These are phyloP conservation scores for Motacilla tschutschensis DNA, from an alignment of 2,113 vertebrate species.

Conservation along the genomic window DNA sequence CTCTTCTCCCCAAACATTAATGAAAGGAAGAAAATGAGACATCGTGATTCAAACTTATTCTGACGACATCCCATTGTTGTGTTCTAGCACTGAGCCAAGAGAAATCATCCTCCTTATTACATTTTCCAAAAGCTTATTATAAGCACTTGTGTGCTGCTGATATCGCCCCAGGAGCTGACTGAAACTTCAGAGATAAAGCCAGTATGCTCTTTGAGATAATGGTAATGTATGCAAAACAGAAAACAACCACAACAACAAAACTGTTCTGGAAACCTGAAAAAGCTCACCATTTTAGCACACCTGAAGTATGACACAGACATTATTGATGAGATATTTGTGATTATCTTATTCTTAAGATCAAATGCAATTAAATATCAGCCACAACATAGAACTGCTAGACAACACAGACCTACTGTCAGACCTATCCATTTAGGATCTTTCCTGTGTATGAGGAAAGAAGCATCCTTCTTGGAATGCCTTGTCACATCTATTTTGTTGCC, in stretches of 20 bases:
- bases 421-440: rapidly evolving
- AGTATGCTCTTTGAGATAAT: conserved; percentile 14
- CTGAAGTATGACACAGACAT: not conserved
- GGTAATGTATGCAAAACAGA: not conserved
- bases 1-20: not conserved
- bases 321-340: not conserved
- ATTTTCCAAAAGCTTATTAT: conserved; percentile 5
- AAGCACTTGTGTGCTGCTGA: conserved; percentile 4
- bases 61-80: not conserved
- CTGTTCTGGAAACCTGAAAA: not conserved
- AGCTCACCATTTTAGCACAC: not conserved
- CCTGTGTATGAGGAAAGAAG: not conserved
- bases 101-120: conserved; percentile 23
- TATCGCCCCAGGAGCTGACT: not conserved
- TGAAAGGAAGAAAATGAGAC: conserved; percentile 33
- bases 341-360: not conserved
- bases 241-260: not conserved
- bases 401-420: not conserved
- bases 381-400: not conserved
- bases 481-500: not conserved
- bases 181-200: conserved; percentile 18
- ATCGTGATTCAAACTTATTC: not conserved
- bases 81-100: conserved; percentile 1
- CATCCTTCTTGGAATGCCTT: not conserved
- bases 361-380: not conserved